Conservation (phyloP, 2,113 vertebrate species). For the Xyliphius kryptos region DNA sequence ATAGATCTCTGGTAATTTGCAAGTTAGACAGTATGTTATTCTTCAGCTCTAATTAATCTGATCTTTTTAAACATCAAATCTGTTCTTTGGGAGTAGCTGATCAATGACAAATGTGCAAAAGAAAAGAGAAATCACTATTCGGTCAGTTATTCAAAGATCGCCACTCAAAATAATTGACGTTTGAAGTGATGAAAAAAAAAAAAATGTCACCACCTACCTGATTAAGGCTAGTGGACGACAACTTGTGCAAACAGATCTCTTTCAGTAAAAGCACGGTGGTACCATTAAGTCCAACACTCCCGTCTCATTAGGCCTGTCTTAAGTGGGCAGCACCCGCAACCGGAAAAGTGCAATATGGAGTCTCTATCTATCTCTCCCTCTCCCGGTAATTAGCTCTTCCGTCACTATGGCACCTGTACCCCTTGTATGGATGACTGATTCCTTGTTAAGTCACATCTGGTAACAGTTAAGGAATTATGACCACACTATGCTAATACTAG, state of each 20-base stretch:
- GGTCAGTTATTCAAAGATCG: slow-evolving; percentile 41
- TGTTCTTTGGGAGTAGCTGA: no score
- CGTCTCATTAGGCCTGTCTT: slow-evolving; percentile 81
- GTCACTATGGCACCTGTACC: slow-evolving; percentile 62
- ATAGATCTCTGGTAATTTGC: slow-evolving; percentile 59
- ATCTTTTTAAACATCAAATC: slow-evolving; percentile 41
- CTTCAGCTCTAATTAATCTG: slow-evolving; percentile 40
- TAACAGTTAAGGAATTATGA: slow-evolving; percentile 35
- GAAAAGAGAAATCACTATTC: no score
- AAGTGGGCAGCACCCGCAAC: slow-evolving; percentile 75
- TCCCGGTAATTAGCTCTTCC: slow-evolving; percentile 76
- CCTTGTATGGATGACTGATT: slow-evolving; percentile 37
- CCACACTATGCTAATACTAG: slow-evolving; percentile 28
- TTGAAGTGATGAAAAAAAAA: slow-evolving; percentile 32
- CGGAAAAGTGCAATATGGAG: slow-evolving; percentile 66
- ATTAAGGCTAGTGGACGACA: slow-evolving; percentile 79
- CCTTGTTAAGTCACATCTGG: slow-evolving; percentile 41
- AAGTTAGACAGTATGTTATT: slow-evolving; percentile 38
- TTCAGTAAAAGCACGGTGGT: slow-evolving; percentile 78
- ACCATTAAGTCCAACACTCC: slow-evolving; percentile 73
- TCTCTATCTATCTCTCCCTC: slow-evolving; percentile 45
- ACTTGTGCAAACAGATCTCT: slow-evolving; percentile 75
- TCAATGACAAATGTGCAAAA: no score
- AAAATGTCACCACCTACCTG: slow-evolving; percentile 51
- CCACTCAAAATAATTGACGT: slow-evolving; percentile 36